Percentiles rank a stretch among this genome's conserved stretches.
Conservation (phyloP, 1,140 invertebrate species). For the Hycleus cichorii region DNA sequence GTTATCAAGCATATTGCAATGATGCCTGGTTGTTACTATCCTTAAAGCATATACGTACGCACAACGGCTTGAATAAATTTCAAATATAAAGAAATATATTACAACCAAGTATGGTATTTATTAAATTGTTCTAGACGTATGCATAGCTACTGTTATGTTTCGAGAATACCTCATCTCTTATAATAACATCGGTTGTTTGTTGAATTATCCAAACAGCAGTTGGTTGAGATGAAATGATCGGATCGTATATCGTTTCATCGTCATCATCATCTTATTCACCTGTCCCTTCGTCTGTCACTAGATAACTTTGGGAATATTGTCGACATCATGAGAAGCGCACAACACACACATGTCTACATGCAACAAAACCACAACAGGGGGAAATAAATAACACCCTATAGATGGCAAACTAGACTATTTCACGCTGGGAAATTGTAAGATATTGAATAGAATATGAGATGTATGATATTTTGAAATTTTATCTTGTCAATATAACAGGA, state of each 20-base stretch:
- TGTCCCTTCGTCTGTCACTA: slow-evolving; percentile 6
- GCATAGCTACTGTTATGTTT: too few species aligned
- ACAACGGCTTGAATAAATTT: too few species aligned
- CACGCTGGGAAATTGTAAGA: slow-evolving; percentile 24
- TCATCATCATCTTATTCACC: slow-evolving; percentile 7
- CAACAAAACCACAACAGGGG: slow-evolving; percentile 2
- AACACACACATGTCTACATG: neutral
- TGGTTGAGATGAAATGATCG: slow-evolving; percentile 13
- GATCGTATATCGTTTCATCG: slow-evolving; percentile 11
- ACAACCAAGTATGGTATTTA: too few species aligned
- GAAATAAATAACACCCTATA: slow-evolving; percentile 10
- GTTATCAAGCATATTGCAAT: too few species aligned
- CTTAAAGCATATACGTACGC: too few species aligned
- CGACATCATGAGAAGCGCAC: slow-evolving; percentile 2
- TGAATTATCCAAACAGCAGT: slow-evolving; percentile 13
- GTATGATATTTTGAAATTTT: slow-evolving; percentile 13
- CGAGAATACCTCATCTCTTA: neutral
- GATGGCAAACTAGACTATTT: neutral
- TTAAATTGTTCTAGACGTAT: too few species aligned
- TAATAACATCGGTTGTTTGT: slow-evolving; percentile 9
- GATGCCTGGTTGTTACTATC: too few species aligned
- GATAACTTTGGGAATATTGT: slow-evolving; percentile 3
- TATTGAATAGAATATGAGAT: slow-evolving; percentile 26
- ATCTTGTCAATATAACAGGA: too few species aligned
- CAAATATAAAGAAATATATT: too few species aligned